Conservation (phyloP, 1,140 invertebrate species). For the Hypsibius dujardini region DNA sequence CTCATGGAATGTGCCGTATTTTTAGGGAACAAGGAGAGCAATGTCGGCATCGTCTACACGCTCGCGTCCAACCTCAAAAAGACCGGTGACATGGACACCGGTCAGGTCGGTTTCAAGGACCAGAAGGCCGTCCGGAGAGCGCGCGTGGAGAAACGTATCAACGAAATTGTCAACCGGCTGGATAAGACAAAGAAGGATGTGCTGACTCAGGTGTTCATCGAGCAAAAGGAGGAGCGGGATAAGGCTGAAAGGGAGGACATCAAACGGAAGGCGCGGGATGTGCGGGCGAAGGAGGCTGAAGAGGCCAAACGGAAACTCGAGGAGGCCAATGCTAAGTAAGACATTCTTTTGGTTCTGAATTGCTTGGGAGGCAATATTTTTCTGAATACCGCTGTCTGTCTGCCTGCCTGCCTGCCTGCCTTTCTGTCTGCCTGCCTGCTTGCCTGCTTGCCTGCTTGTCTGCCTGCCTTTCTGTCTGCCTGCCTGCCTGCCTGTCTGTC, state of each 20-base stretch:
- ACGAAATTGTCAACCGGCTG: constrained; percentile 78
- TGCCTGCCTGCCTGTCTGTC: no score
- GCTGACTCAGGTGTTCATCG: constrained; percentile 52
- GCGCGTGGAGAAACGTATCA: constrained; percentile 67
- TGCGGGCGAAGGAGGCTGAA: constrained; percentile 60
- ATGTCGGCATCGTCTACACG: constrained; percentile 91
- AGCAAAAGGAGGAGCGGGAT: constrained; percentile 69
- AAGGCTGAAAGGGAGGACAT: constrained; percentile 61
- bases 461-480: no score
- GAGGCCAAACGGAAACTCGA: constrained; percentile 51
- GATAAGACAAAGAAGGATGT: constrained; percentile 80
- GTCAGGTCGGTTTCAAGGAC: constrained; percentile 75
- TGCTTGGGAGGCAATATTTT: no score
- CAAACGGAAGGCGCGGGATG: constrained; percentile 53
- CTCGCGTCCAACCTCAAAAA: constrained; percentile 97
- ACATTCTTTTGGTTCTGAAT: no score
- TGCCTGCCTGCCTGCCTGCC: no score
- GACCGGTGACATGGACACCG: constrained; percentile 86
- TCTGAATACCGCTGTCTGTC: no score
- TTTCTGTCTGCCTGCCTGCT: no score
- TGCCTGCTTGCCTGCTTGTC: no score
- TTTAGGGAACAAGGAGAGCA: constrained; percentile 89
- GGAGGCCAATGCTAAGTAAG: no score
- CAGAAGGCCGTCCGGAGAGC: constrained; percentile 77
- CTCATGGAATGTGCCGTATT: no score